These are phyloP conservation scores for Acanthosepion lycidas DNA, from an alignment of 2,888 invertebrate genomes.

Conservation along the genomic window DNA sequence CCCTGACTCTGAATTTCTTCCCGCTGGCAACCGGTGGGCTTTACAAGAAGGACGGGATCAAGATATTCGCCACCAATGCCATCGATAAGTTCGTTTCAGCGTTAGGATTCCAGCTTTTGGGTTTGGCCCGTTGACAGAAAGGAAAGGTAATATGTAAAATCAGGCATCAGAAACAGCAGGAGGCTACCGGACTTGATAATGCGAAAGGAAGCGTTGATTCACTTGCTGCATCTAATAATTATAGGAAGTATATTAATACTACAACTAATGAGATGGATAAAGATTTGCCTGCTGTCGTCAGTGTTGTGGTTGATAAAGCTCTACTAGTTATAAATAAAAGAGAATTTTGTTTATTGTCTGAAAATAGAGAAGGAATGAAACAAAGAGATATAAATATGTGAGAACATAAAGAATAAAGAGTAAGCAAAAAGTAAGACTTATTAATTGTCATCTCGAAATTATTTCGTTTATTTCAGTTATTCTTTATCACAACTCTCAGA, in stretches of 20 bases:
- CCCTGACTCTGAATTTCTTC: background rate
- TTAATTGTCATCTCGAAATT: too few relatives aligned
- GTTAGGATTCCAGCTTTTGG: slow-evolving; percentile 11
- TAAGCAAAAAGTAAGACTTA: too few relatives aligned
- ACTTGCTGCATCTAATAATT: background rate
- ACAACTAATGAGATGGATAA: background rate
- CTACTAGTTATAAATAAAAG: too few relatives aligned
- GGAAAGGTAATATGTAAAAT: background rate
- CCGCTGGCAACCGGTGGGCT: background rate
- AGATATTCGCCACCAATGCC: background rate
- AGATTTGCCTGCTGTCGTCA: background rate
- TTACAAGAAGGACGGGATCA: background rate
- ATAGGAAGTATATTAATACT: background rate
- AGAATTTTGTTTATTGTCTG: too few relatives aligned
- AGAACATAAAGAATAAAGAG: too few relatives aligned
- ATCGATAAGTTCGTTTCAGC: background rate
- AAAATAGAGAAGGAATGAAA: too few relatives aligned
- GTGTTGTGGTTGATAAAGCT: too few relatives aligned
- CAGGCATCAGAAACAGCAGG: background rate
- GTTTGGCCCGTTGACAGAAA: slow-evolving; percentile 14
- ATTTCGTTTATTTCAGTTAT: too few relatives aligned
- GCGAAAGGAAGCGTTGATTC: background rate
- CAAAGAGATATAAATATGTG: too few relatives aligned
- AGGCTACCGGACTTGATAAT: background rate
- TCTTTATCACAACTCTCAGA: too few relatives aligned